Evolutionary conservation across 1,140 invertebrate genomes (phyloP).

Genomic region (Euwallacea similis): DNA sequence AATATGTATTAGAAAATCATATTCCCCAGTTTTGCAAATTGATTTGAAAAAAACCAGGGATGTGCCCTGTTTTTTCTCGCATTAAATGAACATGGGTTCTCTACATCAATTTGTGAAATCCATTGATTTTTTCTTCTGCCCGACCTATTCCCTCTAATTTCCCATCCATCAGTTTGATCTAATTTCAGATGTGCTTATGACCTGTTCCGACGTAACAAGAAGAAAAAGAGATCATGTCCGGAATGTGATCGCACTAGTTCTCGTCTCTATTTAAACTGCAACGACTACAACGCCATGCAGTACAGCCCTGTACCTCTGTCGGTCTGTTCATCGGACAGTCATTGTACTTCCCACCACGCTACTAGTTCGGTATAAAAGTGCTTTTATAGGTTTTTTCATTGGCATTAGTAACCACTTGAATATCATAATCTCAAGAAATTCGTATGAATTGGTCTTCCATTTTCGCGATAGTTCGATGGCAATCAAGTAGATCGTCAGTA

Average conservation of each 20-base stretch:
- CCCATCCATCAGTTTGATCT: conserved; percentile 1
- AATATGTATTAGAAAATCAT: too few species aligned
- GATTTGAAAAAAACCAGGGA: too few species aligned
- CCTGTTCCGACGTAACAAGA: conserved; percentile 66
- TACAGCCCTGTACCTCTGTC: conserved; percentile 51
- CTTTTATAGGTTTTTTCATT: too few species aligned
- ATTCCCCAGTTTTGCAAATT: too few species aligned
- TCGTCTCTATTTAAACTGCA: conserved; percentile 51
- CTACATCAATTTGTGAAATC: background rate
- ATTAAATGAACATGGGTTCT: background rate
- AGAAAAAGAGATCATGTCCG: conserved; percentile 57
- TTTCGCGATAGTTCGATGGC: conserved; percentile 1
- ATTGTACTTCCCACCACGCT: conserved; percentile 53
- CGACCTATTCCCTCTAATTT: too few species aligned
- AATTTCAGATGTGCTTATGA: conserved; percentile 69
- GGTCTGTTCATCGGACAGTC: conserved; percentile 53
- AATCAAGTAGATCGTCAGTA: background rate
- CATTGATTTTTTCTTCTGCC: too few species aligned
- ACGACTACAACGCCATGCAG: conserved; percentile 47
- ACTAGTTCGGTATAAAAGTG: conserved; percentile 51
- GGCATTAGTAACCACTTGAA: too few species aligned
- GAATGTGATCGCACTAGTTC: conserved; percentile 53
- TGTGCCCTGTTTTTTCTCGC: background rate
- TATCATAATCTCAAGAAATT: too few species aligned
- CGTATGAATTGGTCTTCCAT: background rate